These are phyloP conservation scores for Parochlus steinenii DNA, from an alignment of 2,888 invertebrate genomes.

Conservation along the genomic window DNA sequence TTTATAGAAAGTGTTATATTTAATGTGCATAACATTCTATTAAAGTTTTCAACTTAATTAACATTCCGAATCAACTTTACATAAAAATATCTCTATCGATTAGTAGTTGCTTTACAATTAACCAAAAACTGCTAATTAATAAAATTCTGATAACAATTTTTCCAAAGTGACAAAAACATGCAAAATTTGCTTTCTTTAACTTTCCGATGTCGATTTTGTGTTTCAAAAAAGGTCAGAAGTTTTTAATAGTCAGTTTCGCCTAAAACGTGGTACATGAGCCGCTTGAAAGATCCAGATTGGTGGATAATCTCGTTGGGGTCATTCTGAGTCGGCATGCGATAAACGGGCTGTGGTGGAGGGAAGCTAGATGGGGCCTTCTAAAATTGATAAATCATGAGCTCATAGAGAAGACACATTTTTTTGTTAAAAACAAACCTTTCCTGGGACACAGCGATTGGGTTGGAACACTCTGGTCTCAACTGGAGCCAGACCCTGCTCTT, in stretches of 20 bases:
- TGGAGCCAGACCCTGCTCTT: slow-evolving; percentile 53
- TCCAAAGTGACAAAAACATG: too few relatives aligned
- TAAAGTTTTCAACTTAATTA: too few relatives aligned
- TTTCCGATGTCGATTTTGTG: slow-evolving; percentile 11
- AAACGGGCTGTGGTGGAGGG: slow-evolving; percentile 25
- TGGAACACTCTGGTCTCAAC: slow-evolving; percentile 62
- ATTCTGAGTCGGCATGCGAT: slow-evolving; percentile 39
- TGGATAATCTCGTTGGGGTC: slow-evolving; percentile 66
- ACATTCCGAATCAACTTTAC: too few relatives aligned
- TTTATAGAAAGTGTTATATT: too few relatives aligned
- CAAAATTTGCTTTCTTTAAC: slow-evolving; percentile 4
- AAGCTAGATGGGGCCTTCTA: slow-evolving; percentile 18
- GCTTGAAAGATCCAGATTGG: slow-evolving; percentile 82
- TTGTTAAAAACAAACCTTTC: slow-evolving; percentile 39
- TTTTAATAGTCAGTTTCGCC: slow-evolving; percentile 51
- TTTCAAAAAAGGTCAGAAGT: too few relatives aligned
- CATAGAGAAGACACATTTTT: background rate
- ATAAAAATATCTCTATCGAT: too few relatives aligned
- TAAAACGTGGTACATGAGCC: slow-evolving; percentile 80
- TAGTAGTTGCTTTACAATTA: too few relatives aligned
- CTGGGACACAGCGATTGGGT: slow-evolving; percentile 32
- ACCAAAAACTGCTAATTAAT: too few relatives aligned
- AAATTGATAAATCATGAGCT: slow-evolving; percentile 3
- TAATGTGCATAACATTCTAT: too few relatives aligned
- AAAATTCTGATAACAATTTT: too few relatives aligned